Conservation (phyloP, 2,888 invertebrate species). For the Tipula confusa region DNA sequence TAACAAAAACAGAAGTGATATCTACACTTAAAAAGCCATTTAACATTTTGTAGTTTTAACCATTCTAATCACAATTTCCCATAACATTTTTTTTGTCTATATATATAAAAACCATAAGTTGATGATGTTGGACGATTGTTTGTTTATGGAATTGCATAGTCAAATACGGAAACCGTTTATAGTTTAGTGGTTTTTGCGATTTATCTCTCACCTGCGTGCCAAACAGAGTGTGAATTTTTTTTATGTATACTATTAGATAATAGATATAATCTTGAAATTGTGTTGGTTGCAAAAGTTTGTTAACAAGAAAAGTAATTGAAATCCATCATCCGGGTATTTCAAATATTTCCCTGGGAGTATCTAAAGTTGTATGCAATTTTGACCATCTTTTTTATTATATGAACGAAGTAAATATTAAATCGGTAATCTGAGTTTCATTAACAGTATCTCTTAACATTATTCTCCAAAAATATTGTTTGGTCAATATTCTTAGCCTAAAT, state of each 20-base stretch:
- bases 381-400: too few species aligned
- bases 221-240: background rate
- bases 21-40: background rate
- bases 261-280: background rate
- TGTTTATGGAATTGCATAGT: background rate
- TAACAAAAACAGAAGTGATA: background rate
- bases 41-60: background rate
- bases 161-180: background rate
- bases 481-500: too few species aligned
- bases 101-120: background rate
- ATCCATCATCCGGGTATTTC: too few species aligned
- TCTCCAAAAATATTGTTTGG: too few species aligned
- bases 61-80: slow-evolving; percentile 20
- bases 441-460: too few species aligned
- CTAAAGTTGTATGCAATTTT: too few species aligned
- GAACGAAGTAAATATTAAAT: too few species aligned
- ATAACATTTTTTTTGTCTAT: background rate
- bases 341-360: too few species aligned
- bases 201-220: background rate
- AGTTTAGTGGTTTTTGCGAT: background rate
- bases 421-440: too few species aligned
- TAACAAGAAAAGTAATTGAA: too few species aligned
- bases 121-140: background rate
- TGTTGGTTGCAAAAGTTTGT: background rate
- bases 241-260: too few species aligned